Evolutionary conservation across 1,140 invertebrate species (phyloP).

Genomic region (Aphis craccivora): DNA sequence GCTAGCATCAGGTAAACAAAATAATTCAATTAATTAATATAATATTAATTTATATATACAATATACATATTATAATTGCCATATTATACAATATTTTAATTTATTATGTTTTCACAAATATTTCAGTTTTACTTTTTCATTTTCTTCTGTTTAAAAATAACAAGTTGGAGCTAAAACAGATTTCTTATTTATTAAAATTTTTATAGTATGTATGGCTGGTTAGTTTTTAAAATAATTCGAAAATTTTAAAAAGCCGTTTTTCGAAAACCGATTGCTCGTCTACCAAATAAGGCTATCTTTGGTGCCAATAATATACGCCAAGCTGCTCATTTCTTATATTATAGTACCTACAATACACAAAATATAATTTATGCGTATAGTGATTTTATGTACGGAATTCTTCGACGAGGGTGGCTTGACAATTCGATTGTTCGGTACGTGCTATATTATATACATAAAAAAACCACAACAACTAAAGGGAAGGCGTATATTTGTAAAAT

Average conservation of each 20-base stretch:
- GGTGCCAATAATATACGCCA: neutral
- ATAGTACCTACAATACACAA: neutral
- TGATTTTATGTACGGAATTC: slow-evolving; percentile 11
- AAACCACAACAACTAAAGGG: slow-evolving; percentile 25
- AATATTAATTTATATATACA: too few species aligned
- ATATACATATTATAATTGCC: too few species aligned
- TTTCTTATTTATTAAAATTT: neutral
- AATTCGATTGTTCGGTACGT: slow-evolving; percentile 22
- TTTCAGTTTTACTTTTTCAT: neutral
- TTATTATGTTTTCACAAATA: neutral
- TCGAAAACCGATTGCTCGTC: neutral
- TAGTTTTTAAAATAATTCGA: neutral
- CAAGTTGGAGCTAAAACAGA: neutral
- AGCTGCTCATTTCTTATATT: neutral
- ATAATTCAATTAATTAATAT: too few species aligned
- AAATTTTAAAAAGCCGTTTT: neutral
- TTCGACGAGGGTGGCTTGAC: slow-evolving; percentile 41
- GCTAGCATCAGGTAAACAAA: too few species aligned
- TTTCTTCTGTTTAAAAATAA: neutral
- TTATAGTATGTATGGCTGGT: neutral
- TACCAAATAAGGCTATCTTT: neutral
- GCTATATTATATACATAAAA: neutral
- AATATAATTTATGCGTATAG: neutral
- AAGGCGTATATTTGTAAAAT: slow-evolving; percentile 33
- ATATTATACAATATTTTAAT: neutral